phyloP scores from a whole-genome alignment of 2,888 invertebrate species.

The Eristalis tenax region DNA sequence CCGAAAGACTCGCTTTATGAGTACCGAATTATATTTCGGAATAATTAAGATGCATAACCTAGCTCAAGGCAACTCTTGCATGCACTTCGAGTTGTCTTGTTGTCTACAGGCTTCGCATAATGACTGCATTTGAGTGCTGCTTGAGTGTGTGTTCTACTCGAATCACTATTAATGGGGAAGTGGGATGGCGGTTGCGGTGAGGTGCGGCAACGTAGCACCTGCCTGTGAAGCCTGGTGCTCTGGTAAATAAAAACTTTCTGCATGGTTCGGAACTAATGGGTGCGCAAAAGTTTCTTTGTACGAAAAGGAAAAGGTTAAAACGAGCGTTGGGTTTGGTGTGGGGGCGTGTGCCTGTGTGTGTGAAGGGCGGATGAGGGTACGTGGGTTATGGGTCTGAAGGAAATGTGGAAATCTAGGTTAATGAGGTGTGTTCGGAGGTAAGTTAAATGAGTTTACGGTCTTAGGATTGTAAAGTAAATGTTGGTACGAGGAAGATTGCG shows the following conservation, averaged over 20 bases:
- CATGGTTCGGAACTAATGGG: conserved; percentile 13
- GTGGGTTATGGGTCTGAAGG: neutral
- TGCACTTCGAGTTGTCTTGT: neutral
- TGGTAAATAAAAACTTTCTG: conserved; percentile 10
- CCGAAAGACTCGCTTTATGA: neutral
- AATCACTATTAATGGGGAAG: neutral
- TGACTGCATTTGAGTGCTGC: conserved; percentile 3
- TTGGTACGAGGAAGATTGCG: neutral
- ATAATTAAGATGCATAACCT: conserved; percentile 5
- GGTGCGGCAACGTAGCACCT: neutral
- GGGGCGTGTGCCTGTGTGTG: no score
- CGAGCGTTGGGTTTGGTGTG: neutral
- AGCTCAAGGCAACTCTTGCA: neutral
- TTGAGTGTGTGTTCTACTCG: neutral
- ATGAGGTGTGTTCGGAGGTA: conserved; percentile 10
- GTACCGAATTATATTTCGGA: neutral
- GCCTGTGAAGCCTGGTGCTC: neutral
- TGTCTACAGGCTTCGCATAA: neutral
- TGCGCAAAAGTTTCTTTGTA: conserved; percentile 9
- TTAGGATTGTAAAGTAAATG: neutral
- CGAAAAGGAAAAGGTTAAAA: neutral
- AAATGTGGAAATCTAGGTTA: conserved; percentile 8
- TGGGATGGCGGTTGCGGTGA: neutral
- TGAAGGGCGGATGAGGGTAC: neutral
- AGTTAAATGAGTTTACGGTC: conserved; percentile 4